Evolutionary conservation across 2,797 vertebrate species (phyloP), one percentile per base, ranked within the genome.

Genomic region (Typhlichthys eigenmanni): DNA sequence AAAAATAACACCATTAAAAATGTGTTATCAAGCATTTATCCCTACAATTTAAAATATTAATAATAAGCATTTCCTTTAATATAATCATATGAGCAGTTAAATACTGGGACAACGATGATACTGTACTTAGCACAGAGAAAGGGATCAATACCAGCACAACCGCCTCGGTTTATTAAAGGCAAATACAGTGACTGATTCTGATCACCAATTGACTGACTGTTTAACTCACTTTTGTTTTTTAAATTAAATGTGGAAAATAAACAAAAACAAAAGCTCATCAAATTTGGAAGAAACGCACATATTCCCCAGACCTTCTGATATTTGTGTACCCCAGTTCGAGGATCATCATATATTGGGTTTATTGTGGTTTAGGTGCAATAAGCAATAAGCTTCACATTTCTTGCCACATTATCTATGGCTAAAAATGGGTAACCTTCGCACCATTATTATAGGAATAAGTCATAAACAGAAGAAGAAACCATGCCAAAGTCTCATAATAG

Each of bases 1-100:
- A 87, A 88, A 88, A 89, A 79, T 54, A 77, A 69, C 68, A 72
- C 24, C 17, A 69, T 80, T 60, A 69, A 81, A 77, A 76, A 75
- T 79, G 64, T 70, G 73, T 84, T 76, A 66, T 65, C 47, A 62
- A 61, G 66, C 78, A 61, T 79, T 79, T 62, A 70, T 61, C 55
- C 58, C 14, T 2, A 56, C 58, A 12, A 62, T 68, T 61, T 48
- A 34, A 66, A 71, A 67, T 60, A 73, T 1, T 61, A 24, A 61
- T 49, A 48, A 63, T 50, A n/a, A 32, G 60, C 58, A 56, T 66
- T 50, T 69, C 17, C 43, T 60, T 53, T 48, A 60, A 79, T 43
- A 62, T 50, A 69, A 71, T 8, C 13, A 2, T 49, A 34, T 65
- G 69, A 66, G 68, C 10, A 0, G 13, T 47, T 43, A 9, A 43